Evolutionary conservation across 2,888 invertebrate species (phyloP).

Genomic region (Drosophila affinis): DNA sequence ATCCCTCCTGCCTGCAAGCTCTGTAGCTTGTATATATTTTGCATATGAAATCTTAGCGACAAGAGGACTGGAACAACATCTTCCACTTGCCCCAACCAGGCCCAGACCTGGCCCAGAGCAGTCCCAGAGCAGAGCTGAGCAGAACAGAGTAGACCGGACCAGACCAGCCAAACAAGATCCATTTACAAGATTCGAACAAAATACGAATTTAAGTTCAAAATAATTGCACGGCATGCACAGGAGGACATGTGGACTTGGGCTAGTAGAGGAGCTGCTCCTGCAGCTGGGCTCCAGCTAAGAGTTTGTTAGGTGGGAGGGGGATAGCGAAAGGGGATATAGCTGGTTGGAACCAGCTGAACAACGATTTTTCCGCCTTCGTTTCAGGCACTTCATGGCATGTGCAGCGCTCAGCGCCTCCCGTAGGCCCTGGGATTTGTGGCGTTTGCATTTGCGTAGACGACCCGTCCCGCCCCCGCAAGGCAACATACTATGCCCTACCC

Average conservation of each 20-base stretch:
- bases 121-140: background rate
- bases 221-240: conserved; percentile 81
- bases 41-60: conserved; percentile 64
- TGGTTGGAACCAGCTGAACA: conserved; percentile 68
- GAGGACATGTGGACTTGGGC: conserved; percentile 57
- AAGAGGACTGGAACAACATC: conserved; percentile 24
- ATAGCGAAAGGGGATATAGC: background rate
- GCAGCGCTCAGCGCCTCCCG: background rate
- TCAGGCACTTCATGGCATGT: conserved; percentile 39
- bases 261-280: conserved; percentile 25
- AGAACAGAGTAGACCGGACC: background rate
- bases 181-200: conserved; percentile 79
- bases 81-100: conserved; percentile 12
- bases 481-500: background rate
- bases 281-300: conserved; percentile 35
- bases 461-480: conserved; percentile 25
- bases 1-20: background rate
- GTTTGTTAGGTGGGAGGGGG: background rate
- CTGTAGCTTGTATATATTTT: conserved; percentile 33
- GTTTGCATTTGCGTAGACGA: conserved; percentile 52
- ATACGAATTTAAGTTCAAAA: conserved; percentile 81
- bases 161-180: conserved; percentile 68
- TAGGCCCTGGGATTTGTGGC: conserved; percentile 38
- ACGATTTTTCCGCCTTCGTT: conserved; percentile 76
- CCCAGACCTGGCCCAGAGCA: conserved; percentile 3